Evolutionary conservation across 2,797 vertebrate species (phyloP).

Genomic region (Labroides dimidiatus): DNA sequence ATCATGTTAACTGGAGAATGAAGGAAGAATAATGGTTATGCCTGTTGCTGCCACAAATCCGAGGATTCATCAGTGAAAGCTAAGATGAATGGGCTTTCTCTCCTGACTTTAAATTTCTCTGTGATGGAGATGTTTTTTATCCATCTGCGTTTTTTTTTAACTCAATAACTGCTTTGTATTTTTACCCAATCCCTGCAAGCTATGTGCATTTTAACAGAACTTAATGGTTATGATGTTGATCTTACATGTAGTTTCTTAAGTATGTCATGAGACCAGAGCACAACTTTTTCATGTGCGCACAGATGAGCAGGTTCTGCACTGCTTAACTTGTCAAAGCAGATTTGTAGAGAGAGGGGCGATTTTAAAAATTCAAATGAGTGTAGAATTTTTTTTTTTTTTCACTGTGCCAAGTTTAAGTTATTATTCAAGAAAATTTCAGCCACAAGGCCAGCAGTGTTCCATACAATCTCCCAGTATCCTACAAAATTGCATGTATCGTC

Average conservation of each 20-base stretch:
- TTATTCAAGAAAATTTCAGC: neutral
- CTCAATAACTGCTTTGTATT: constrained; percentile 43
- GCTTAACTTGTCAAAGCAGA: neutral
- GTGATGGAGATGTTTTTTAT: constrained; percentile 54
- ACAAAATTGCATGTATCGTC: neutral
- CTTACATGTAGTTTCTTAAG: constrained; percentile 12
- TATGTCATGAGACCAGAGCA: constrained; percentile 19
- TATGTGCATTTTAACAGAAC: constrained; percentile 8
- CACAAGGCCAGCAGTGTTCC: neutral
- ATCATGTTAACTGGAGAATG: constrained; percentile 74
- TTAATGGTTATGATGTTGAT: constrained; percentile 13
- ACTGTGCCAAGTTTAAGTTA: neutral
- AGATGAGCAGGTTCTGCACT: constrained; percentile 6
- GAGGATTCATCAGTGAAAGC: constrained; percentile 65
- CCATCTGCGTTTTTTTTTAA: constrained; percentile 28
- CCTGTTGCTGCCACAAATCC: constrained; percentile 69
- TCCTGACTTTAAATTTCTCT: constrained; percentile 63
- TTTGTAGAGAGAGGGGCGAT: no score
- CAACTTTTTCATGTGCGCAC: constrained; percentile 2
- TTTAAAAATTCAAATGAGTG: no score
- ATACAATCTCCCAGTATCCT: neutral
- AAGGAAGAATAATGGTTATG: constrained; percentile 75
- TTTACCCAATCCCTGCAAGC: constrained; percentile 33
- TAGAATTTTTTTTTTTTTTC: no score
- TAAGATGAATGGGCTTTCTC: constrained; percentile 66